Conservation (phyloP, 2,888 invertebrate genomes). For the Eumerus sabulonum region DNA sequence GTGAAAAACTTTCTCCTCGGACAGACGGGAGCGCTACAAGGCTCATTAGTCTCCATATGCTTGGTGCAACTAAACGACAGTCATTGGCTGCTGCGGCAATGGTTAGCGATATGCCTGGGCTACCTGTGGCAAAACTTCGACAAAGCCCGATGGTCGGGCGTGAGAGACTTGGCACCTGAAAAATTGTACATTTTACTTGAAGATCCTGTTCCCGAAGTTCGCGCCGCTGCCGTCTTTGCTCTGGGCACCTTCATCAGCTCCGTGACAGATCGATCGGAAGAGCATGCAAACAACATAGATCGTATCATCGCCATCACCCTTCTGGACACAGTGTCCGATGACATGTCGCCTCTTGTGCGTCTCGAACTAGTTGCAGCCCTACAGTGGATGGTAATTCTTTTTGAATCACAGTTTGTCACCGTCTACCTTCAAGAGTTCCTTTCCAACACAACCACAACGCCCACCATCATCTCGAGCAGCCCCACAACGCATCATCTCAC, state of each 20-base stretch:
- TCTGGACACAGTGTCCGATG: constrained; percentile 86
- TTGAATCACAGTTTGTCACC: constrained; percentile 92
- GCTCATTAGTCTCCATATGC: constrained; percentile 93
- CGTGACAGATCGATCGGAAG: constrained; percentile 90
- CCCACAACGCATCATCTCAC: constrained; percentile 72
- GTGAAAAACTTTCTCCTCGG: constrained; percentile 93
- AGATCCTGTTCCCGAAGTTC: constrained; percentile 93
- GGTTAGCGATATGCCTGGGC: constrained; percentile 96
- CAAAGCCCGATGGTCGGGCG: constrained; percentile 95
- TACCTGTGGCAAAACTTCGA: constrained; percentile 94
- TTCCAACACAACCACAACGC: constrained; percentile 69
- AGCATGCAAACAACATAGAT: constrained; percentile 96
- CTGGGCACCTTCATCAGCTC: constrained; percentile 95
- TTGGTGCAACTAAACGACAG: constrained; percentile 91
- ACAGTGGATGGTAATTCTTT: constrained; percentile 91
- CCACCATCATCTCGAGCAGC: constrained; percentile 54
- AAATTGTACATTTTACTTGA: constrained; percentile 90
- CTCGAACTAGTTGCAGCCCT: constrained; percentile 91
- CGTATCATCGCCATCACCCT: constrained; percentile 94
- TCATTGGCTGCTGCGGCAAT: constrained; percentile 85
- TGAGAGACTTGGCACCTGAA: constrained; percentile 97
- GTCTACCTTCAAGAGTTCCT: constrained; percentile 84
- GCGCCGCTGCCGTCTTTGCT: constrained; percentile 96
- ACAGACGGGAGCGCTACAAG: constrained; percentile 94
- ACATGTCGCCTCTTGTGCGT: constrained; percentile 94